Base-by-base conservation (phyloP, 2,113 vertebrate species). In the Gallinago paraguaiae region DNA sequence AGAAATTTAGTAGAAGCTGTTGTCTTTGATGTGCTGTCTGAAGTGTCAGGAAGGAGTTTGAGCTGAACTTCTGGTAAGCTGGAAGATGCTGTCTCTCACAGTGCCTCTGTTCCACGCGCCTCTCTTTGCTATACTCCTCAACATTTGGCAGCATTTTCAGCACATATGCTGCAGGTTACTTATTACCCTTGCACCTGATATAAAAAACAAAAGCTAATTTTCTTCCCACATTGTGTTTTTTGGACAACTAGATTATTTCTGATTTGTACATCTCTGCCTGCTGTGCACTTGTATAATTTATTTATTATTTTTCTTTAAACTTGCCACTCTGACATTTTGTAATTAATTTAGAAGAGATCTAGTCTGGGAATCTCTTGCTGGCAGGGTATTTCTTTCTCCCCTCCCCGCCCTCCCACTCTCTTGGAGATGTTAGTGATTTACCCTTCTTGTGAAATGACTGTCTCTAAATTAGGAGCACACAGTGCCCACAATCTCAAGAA, bases 31-130 rank as follows among this genome's bases (percentile, higher is more conserved):
- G 6, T 30, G 25, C 68, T 88, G 53, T 79, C 79, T 77, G 72
- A 86, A 93, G 89, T 15, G 17, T 91, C 71, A 92, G 68, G 77
- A 91, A 80, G 68, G 80, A 74, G 50, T 92, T 92, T 74, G 53
- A 77, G 80, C 50, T 92, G 76, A 92, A 80, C 80, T 92, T 92
- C 79, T 88, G 64, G 64, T 88, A 83, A 86, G 54, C 89, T 90
- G 89, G 68, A 95, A 88, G 91, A 82, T 96, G 80, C 88, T 90
- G 82, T 90, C 80, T 95, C 75, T 95, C 89, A 64, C 82, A 88
- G 80, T 84, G 82, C 88, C 60, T 92, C 59, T 92, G 91, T 93
- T 93, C 93, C 76, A 88, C 68, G 82, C 79, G 33, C 86, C 70
- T 81, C n/a, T 53, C 41, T 79, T 68, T 95, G 81, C 92, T 93